Conservation (phyloP, 2,888 invertebrate species). For the Drosophila mercatorum region DNA sequence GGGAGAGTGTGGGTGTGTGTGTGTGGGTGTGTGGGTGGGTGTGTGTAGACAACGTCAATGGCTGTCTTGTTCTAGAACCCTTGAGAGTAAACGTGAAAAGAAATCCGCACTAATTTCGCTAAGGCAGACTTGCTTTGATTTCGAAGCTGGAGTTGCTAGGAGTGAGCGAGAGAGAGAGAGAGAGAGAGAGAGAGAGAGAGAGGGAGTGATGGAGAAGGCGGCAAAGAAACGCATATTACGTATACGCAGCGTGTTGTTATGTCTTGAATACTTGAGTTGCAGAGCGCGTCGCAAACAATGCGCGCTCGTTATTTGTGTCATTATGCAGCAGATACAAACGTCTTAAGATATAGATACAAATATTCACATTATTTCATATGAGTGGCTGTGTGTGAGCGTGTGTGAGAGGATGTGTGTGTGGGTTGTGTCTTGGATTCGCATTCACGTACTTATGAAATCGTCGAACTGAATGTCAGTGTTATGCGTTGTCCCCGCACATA, state of each 20-base stretch:
- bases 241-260: slow-evolving; percentile 74
- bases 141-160: slow-evolving; percentile 3
- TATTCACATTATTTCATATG: slow-evolving; percentile 62
- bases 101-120: slow-evolving; percentile 75
- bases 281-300: slow-evolving; percentile 66
- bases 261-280: slow-evolving; percentile 56
- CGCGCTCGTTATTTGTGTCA: slow-evolving; percentile 80
- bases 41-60: slow-evolving; percentile 27
- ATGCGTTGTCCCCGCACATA: slow-evolving; percentile 52
- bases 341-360: slow-evolving; percentile 26
- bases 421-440: slow-evolving; percentile 19
- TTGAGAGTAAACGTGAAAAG: slow-evolving; percentile 58
- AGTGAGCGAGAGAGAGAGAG: not conserved
- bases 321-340: slow-evolving; percentile 68
- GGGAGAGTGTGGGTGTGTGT: slow-evolving; percentile 13
- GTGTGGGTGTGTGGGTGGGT: slow-evolving; percentile 6
- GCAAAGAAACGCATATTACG: slow-evolving; percentile 61
- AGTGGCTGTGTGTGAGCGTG: not conserved
- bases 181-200: not conserved
- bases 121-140: slow-evolving; percentile 19
- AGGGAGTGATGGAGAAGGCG: not conserved
- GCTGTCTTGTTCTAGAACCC: slow-evolving; percentile 57
- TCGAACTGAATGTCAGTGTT: slow-evolving; percentile 75
- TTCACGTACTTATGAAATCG: slow-evolving; percentile 74
- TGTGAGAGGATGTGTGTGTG: not conserved